phyloP scores from a whole-genome alignment of 2,113 vertebrate species.

The Natator depressus region DNA sequence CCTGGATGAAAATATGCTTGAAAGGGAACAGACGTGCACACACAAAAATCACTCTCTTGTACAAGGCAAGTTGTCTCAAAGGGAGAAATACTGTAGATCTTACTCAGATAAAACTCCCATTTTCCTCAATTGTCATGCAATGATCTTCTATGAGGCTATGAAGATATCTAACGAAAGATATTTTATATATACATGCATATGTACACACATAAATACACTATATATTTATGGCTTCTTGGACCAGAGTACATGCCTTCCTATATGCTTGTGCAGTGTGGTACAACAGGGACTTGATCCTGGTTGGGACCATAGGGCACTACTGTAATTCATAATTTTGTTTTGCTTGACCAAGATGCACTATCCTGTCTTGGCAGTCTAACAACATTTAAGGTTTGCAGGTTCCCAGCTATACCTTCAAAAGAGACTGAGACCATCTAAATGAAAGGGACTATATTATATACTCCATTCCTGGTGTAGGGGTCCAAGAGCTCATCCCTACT shows the following conservation, averaged over 20 bases:
- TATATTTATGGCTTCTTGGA: not conserved
- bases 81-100: slow-evolving; percentile 1
- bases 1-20: not conserved
- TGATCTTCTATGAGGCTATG: not conserved
- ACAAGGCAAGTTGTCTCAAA: not conserved
- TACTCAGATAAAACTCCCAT: not conserved
- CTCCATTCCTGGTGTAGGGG: not conserved
- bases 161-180: not conserved
- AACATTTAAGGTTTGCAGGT: not conserved
- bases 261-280: not conserved
- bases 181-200: not conserved
- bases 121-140: not conserved
- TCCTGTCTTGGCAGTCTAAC: not conserved
- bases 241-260: not conserved
- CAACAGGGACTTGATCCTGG: not conserved
- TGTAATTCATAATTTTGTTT: not conserved
- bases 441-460: not conserved
- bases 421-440: not conserved
- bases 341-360: not conserved
- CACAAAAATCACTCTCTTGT: not conserved
- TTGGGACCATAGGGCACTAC: not conserved
- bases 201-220: not conserved
- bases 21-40: slow-evolving; percentile 22
- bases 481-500: not conserved
- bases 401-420: not conserved